phyloP scores from a whole-genome alignment of 2,113 vertebrate genomes.

The Takifugu bimaculatus region DNA sequence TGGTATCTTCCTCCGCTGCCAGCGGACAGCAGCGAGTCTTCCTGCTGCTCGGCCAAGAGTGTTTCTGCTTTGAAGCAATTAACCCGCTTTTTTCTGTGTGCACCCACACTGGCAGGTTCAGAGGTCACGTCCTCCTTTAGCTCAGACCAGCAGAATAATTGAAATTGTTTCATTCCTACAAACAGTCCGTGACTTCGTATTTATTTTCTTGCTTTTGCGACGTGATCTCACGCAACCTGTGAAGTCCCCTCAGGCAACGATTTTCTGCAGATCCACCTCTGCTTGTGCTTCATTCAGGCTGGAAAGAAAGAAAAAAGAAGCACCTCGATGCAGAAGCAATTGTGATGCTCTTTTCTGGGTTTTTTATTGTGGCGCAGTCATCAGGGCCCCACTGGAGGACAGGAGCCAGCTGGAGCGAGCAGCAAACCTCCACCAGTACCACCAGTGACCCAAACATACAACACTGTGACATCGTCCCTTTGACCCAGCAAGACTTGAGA shows the following conservation, averaged over 20 bases:
- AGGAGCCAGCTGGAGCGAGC: constrained; percentile 26
- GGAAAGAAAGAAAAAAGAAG: constrained; percentile 23
- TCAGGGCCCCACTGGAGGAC: constrained; percentile 49
- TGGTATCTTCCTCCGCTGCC: no score
- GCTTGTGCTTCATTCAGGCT: no score
- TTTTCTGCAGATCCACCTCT: no score
- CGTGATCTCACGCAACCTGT: no score
- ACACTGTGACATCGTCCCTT: no score
- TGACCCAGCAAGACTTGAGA: no score
- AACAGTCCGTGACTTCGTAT: no score
- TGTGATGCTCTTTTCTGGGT: no score
- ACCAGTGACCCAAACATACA: constrained; percentile 8
- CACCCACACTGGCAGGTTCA: neutral
- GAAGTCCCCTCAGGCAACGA: no score
- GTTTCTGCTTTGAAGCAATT: constrained; percentile 35
- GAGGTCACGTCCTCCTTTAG: neutral
- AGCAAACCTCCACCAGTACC: constrained; percentile 52
- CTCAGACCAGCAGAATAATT: neutral
- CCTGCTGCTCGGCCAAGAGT: constrained; percentile 20
- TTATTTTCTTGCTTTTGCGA: no score
- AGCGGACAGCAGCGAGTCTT: constrained; percentile 50
- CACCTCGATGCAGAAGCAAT: neutral
- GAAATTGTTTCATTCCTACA: no score
- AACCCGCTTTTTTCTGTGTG: constrained; percentile 17
- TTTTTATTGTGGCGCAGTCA: constrained; percentile 1